Base-by-base conservation (phyloP, 2,113 vertebrate genomes). In the Elephantulus edwardii region DNA sequence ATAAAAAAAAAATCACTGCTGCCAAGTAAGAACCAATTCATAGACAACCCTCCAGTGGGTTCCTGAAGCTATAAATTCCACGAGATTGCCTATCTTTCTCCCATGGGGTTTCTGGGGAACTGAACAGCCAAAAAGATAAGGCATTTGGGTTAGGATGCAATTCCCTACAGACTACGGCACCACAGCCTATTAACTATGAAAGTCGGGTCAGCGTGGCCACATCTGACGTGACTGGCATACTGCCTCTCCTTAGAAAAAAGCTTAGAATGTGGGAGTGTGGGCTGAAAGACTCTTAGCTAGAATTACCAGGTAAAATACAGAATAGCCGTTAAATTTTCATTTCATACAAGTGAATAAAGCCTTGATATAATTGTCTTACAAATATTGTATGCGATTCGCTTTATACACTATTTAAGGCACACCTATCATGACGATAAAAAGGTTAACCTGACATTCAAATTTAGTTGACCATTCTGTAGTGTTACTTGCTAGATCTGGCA, bases 191-290 rank as follows among this genome's bases (percentile, higher is more conserved):
- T n/a, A 93, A 48, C 75, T 86, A 82, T 77, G n/a, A 48, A 86
- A 89, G 30, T 83, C 88, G 44, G 72, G 70, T 89, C 4, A 1
- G 90, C 74, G 71, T 2, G 38, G 24, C 28, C 86, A 71, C 74
- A 35, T 95, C 92, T 95, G 80, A 89, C 92, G 64, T 79, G 40
- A 72, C 42, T 62, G 19, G 20, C 42, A 28, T 72, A 58, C 40
- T 88, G 60, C 33, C 91, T 83, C 72, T 40, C 30, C 70, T 19
- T 76, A 77, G 30, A 79, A 60, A 13, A 91, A 92, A 78, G n/a
- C 46, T 28, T 3, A 64, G 9, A 89, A 26, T 50, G 8, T 48
- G 81, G 58, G 94, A 93, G 28, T 66, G 86, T 66, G 86, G 35
- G 38, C 40, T 35, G 40, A 86, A 92, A 91, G 22, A 76, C 38